Conservation (phyloP, 2,797 vertebrate genomes). For the Lemur catta region DNA sequence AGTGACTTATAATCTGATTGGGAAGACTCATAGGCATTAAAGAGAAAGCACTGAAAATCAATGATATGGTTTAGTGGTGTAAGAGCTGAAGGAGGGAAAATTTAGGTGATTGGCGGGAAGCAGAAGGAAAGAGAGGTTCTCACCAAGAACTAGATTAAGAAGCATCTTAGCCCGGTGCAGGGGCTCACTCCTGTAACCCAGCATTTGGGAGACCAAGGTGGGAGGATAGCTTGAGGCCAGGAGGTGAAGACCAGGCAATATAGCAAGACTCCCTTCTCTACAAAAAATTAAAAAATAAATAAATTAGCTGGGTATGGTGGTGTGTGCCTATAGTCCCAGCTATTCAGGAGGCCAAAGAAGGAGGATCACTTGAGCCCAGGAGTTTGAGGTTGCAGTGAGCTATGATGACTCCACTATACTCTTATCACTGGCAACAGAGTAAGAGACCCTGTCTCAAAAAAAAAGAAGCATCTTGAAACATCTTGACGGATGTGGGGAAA, state of each 20-base stretch:
- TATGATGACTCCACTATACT: too few species aligned
- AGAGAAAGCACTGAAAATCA: not conserved
- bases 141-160: not conserved
- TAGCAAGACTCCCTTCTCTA: too few species aligned
- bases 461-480: not conserved
- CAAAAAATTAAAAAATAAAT: too few species aligned
- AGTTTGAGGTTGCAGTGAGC: too few species aligned
- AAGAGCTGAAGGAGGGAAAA: not conserved
- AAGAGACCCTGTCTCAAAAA: not conserved
- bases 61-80: not conserved
- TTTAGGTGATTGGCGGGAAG: not conserved
- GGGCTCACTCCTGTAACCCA: too few species aligned
- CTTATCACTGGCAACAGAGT: not conserved
- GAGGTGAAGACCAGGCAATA: not conserved
- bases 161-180: not conserved
- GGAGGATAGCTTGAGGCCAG: too few species aligned
- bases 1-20: slow-evolving; percentile 13
- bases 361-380: too few species aligned
- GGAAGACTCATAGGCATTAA: not conserved
- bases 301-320: too few species aligned
- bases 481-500: not conserved
- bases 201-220: too few species aligned
- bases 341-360: too few species aligned
- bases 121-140: not conserved
- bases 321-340: too few species aligned